Base-by-base conservation (phyloP, 2,113 vertebrate genomes). In the Tiliqua scincoides region DNA sequence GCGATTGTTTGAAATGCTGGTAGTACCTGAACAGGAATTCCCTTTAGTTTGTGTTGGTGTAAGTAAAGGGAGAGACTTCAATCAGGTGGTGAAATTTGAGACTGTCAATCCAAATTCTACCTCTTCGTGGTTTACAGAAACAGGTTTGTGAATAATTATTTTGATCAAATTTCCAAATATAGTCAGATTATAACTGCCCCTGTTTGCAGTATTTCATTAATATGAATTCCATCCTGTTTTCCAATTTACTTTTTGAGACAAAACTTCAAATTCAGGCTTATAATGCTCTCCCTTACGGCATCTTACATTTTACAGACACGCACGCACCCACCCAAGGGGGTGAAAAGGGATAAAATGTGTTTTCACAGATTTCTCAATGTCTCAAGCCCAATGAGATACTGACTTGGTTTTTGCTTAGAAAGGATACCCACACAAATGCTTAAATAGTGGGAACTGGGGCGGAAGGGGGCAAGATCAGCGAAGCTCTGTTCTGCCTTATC, bases 1-100 rank as follows among this genome's bases (percentile, higher is more conserved):
- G 92, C 97, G 98, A 87, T 95, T 99, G 89, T 99, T 99, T 93
- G 99, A 99, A 96, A 99, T 99, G 98, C 93, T 99, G 96, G 98
- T 99, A 88, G 98, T 99, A 27, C 98, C 99, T 0, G 99, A 99
- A 87, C 98, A 99, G 86, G 98, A 98, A 79, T 99, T 98, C 93
- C 99, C 99, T 21, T 96, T 99, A 84, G 98, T 99, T 93, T 99
- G 99, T 84, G 98, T 99, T 10, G 98, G 98, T 9, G 98, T 99
- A 95, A 98, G 97, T 67, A 98, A 97, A 97, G 98, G 98, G 88
- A 97, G 97, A 89, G 98, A 99, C 79, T 98, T 98, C 92, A 98
- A 97, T 94, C 98, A 99, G 89, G 98, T 99, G 93, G 98, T 99
- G 84, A 97, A 97, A 59, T 99, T 99, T 93, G 98, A 98, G 95